Percentiles rank a stretch among this genome's conserved stretches.
Conservation (phyloP, 2,888 invertebrate genomes). For the Koerneria pararmatus region DNA sequence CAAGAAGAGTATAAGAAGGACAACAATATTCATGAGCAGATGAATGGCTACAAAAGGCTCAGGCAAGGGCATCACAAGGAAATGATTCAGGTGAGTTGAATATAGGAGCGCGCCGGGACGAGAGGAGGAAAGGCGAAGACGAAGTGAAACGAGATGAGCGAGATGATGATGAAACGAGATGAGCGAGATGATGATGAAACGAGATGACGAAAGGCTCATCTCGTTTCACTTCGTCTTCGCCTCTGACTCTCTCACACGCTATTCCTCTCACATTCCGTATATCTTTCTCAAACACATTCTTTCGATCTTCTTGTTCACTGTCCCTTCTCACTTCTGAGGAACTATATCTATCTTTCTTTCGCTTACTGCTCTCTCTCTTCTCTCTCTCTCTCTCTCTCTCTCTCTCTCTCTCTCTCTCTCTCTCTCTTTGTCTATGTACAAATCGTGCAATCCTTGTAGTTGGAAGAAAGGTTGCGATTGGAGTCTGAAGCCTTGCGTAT, state of each 20-base stretch:
- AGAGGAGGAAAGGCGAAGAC: neutral
- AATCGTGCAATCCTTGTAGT: conserved; percentile 65
- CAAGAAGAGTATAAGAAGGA: conserved; percentile 68
- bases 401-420: too few species aligned
- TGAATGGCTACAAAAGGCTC: conserved; percentile 75
- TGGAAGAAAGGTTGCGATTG: conserved; percentile 89
- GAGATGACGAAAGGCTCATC: neutral
- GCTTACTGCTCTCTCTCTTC: too few species aligned
- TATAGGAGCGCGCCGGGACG: neutral
- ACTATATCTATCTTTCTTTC: too few species aligned
- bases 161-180: neutral
- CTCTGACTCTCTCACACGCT: too few species aligned
- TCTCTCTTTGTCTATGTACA: too few species aligned
- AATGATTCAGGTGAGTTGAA: conserved; percentile 66
- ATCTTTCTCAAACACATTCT: too few species aligned
- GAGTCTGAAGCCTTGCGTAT: conserved; percentile 95
- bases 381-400: too few species aligned
- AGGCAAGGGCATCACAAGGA: conserved; percentile 94
- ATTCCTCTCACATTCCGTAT: too few species aligned
- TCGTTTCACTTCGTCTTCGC: too few species aligned
- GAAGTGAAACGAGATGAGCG: neutral
- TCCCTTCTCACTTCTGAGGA: too few species aligned
- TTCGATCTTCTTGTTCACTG: too few species aligned
- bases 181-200: neutral
- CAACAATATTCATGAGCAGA: conserved; percentile 94